Evolutionary conservation across 2,888 invertebrate genomes (phyloP).

Genomic region (Augiades crinisus): DNA sequence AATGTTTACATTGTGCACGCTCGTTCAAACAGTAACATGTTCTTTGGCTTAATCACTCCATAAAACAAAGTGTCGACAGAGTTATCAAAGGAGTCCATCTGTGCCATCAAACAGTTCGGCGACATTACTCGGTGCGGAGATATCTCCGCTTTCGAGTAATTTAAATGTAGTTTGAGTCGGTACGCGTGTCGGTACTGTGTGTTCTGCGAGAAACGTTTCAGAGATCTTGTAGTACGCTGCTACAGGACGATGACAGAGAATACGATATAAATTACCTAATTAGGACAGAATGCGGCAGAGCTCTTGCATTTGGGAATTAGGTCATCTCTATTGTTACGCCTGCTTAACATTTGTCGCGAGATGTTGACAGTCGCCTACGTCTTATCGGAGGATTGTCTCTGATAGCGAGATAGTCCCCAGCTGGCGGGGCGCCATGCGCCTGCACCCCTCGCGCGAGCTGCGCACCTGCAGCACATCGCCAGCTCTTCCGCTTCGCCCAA

Average conservation of each 20-base stretch:
- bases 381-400: not conserved
- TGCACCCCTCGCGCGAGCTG: not conserved
- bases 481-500: slow-evolving; percentile 17
- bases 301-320: not conserved
- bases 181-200: not conserved
- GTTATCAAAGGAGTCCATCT: slow-evolving; percentile 17
- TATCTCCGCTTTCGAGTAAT: slow-evolving; percentile 10
- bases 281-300: too few relatives aligned
- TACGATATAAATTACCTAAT: too few relatives aligned
- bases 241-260: too few relatives aligned
- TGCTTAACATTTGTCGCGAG: too few relatives aligned
- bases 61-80: slow-evolving; percentile 13
- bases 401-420: not conserved
- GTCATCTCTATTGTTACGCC: not conserved
- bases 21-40: slow-evolving; percentile 3
- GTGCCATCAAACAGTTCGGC: slow-evolving; percentile 1
- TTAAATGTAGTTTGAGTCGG: slow-evolving; percentile 7
- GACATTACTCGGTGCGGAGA: not conserved
- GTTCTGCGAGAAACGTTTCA: slow-evolving; percentile 1
- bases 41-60: slow-evolving; percentile 7
- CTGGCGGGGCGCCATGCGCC: slow-evolving; percentile 22
- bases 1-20: not conserved
- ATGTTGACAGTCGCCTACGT: too few relatives aligned
- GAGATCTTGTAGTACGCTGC: not conserved
- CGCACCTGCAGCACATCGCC: too few relatives aligned